Evolutionary conservation across 1,140 invertebrate genomes (phyloP), one percentile per base, ranked within the genome.

Genomic region (Drosophila bocki): DNA sequence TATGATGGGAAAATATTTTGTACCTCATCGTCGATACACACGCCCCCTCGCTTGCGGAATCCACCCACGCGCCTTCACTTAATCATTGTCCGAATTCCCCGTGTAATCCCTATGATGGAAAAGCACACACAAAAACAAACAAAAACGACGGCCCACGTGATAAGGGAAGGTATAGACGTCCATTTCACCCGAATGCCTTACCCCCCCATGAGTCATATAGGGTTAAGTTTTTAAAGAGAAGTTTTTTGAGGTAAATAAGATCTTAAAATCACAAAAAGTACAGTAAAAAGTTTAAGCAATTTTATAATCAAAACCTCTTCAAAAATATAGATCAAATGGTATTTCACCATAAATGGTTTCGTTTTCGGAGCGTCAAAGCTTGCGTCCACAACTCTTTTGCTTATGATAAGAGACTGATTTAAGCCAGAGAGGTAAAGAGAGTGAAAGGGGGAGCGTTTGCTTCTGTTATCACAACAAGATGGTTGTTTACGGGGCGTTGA

Each of bases 21-120:
- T 22, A 15, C 19, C 32, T 26, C 50, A 45, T 51, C 6, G 29
- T 29, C 9, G 6, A 37, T 13, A 19, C 50, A 19, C 50, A 50
- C 15, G 4, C n/a, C 13, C 11, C 33, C 22, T 12, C 4, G 5
- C 42, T 5, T 2, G 13, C 48, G 19, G 33, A 33, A 35, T 5
- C 22, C 17, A 17, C 48, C 35, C 76, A 51, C 77, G 48, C 61
- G 78, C 57, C 78, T 68, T 62, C 78, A 19, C 42, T 80, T 62
- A 68, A 80, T 80, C 78, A 80, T 44, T 35, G 29, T 19, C 32
- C 33, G 41, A 62, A 41, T 50, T 17, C 15, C 12, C 26, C 7
- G 17, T 41, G 37, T 62, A 74, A 72, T 72, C 68, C 44, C 67
- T 42, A 22, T 3, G 19, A 32, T 17, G 33, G 11, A 22, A 29